A percentile compares a stretch with the other conserved stretches of the same genome.
Conservation (phyloP, 2,888 invertebrate genomes). For the Lissonota sp. region DNA sequence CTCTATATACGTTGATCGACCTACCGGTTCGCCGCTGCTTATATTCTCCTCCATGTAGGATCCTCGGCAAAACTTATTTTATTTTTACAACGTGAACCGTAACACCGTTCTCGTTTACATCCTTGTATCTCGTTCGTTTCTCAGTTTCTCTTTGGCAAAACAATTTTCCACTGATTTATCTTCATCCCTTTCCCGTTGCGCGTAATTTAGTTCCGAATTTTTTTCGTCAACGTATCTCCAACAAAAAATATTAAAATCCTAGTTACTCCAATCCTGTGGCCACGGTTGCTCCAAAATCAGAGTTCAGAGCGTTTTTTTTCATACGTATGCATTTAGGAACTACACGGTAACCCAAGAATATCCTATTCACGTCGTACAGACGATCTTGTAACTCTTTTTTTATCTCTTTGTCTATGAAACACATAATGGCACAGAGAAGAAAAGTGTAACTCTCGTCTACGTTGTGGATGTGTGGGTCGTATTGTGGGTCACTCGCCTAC, state of each 20-base stretch:
- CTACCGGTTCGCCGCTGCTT: slow-evolving; percentile 33
- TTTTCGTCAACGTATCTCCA: background rate
- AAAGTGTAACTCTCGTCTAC: slow-evolving; percentile 63
- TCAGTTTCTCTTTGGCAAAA: slow-evolving; percentile 22
- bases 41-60: slow-evolving; percentile 11
- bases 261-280: slow-evolving; percentile 6
- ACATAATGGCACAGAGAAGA: slow-evolving; percentile 48
- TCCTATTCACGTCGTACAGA: slow-evolving; percentile 32
- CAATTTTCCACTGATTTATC: background rate
- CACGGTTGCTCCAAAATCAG: background rate
- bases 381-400: background rate
- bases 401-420: slow-evolving; percentile 14
- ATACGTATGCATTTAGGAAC: background rate
- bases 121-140: background rate
- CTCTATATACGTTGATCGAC: slow-evolving; percentile 14
- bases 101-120: slow-evolving; percentile 13
- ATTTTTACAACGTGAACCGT: slow-evolving; percentile 29
- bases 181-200: background rate
- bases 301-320: too few relatives aligned
- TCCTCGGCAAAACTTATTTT: slow-evolving; percentile 25
- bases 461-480: slow-evolving; percentile 68
- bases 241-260: too few relatives aligned
- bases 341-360: background rate
- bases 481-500: slow-evolving; percentile 74
- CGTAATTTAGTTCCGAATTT: background rate